Base-by-base conservation (phyloP, 2,113 vertebrate genomes). In the Phaethon lepturus region DNA sequence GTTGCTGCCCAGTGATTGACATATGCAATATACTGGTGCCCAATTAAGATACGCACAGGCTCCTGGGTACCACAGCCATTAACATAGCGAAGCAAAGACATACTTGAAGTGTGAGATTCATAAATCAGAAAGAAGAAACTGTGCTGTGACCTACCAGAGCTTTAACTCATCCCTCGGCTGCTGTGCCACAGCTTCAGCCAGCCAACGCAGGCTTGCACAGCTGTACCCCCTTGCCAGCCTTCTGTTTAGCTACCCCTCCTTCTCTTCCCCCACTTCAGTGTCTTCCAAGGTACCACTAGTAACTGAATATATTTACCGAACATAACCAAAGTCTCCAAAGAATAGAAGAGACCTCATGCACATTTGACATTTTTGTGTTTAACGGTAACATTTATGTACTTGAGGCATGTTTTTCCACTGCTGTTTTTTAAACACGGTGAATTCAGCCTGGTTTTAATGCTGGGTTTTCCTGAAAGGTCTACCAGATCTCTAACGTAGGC, bases 231-330 rank as follows among this genome's bases (percentile, higher is more conserved):
- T 8, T 17, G 33, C 42, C 94, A 78, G 78, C 66, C 72, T 64
- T 59, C 62, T 64, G 17, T 11, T 89, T 11, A 42, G 49, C 35
- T 45, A 49, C 31, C 49, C 71, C 67, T 88, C 69, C 73, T 83
- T 20, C 93, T 50, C 81, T 25, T 90, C 77, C 35, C 3, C 0
- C 62, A 25, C 60, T 62, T 40, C 10, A 69, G 31, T 8, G 33
- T 26, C 84, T 82, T 92, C 91, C 89, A 89, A 79, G 95, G 91
- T 91, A 81, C 91, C 91, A 68, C 45, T 91, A 42, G 86, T 82
- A 91, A 95, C 91, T 62, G 93, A 93, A 91, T 93, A 15, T 76
- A 88, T 93, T 91, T 95, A 82, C 84, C 2, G n/a, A 94, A 66
- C 87, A 49, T 60, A 91, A 81, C 45, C 5, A 0, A 94, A 42